Evolutionary conservation across 2,797 vertebrate species (phyloP).

Genomic region (Crocidura indochinensis): DNA sequence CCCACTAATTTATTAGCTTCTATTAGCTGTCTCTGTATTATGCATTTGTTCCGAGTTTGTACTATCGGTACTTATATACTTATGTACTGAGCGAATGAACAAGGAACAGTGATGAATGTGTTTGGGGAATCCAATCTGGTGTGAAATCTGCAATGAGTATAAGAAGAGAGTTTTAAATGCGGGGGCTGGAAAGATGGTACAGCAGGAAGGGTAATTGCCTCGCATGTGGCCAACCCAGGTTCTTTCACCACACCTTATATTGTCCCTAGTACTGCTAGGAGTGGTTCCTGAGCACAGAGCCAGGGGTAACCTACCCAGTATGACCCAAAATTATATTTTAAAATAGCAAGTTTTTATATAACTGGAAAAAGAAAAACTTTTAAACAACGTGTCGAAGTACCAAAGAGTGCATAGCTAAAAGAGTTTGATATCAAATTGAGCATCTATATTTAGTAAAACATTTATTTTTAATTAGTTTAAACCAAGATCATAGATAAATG

Average conservation of each 20-base stretch:
- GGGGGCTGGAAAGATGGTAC: no score
- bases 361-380: no score
- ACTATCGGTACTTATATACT: neutral
- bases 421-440: neutral
- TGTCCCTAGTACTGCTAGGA: no score
- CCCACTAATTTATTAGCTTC: no score
- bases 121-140: neutral
- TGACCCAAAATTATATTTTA: no score
- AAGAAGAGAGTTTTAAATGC: neutral
- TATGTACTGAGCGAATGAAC: neutral
- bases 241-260: no score
- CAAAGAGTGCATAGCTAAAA: neutral
- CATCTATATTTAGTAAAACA: conserved; percentile 1
- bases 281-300: no score
- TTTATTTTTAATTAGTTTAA: no score
- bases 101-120: neutral
- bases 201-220: no score
- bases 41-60: no score
- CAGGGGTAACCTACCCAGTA: no score
- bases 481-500: neutral
- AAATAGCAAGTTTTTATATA: neutral
- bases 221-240: no score
- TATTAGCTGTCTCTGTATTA: neutral
- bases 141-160: neutral
- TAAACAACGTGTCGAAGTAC: neutral